phyloP scores from a whole-genome alignment of 2,113 vertebrate genomes.

The Myrmecobius fasciatus region DNA sequence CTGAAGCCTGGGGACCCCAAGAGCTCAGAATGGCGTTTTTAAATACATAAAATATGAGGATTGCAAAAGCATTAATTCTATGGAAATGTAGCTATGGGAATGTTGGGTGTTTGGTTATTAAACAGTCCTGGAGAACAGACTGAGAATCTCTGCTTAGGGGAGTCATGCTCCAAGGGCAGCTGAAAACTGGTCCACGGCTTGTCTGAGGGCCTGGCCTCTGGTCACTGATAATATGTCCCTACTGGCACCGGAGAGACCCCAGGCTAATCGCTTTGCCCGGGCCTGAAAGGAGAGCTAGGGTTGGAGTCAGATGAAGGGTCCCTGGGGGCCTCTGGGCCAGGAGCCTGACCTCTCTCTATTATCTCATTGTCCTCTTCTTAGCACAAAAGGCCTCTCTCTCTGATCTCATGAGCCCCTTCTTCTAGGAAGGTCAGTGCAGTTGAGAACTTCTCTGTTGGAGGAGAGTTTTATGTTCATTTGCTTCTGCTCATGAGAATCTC shows the following conservation, averaged over 20 bases:
- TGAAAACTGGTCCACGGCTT: background rate
- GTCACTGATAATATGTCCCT: background rate
- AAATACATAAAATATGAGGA: background rate
- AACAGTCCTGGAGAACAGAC: background rate
- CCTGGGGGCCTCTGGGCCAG: background rate
- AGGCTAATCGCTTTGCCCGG: background rate
- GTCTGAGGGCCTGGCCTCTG: background rate
- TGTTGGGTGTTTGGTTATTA: background rate
- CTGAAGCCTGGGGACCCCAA: background rate
- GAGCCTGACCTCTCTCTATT: background rate
- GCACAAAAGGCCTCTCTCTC: background rate
- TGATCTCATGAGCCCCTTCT: background rate
- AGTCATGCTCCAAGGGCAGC: background rate
- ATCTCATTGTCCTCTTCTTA: background rate
- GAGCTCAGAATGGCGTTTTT: background rate
- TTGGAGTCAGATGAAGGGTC: background rate
- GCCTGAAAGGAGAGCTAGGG: background rate
- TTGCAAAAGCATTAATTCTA: background rate
- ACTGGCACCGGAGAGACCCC: background rate
- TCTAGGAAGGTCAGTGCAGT: background rate
- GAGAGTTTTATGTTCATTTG: background rate
- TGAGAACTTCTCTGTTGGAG: too few species aligned
- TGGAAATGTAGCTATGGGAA: background rate
- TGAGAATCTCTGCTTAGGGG: background rate
- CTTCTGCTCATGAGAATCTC: background rate